phyloP scores from a whole-genome alignment of 2,797 vertebrate genomes.

The Sorex maritimensis region DNA sequence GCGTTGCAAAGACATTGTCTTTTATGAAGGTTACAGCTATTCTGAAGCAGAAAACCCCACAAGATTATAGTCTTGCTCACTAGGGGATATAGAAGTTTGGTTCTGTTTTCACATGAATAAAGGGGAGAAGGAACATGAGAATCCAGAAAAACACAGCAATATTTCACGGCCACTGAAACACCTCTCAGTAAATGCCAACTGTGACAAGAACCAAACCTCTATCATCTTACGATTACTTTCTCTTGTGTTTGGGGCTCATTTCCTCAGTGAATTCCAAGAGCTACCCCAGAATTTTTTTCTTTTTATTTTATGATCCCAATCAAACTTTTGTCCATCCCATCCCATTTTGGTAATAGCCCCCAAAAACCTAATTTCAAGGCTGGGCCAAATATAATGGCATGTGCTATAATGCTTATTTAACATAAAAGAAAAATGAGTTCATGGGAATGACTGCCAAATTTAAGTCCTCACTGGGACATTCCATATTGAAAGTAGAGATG shows the following conservation, averaged over 20 bases:
- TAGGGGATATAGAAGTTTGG: background rate
- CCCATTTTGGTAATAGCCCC: background rate
- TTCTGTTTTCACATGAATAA: background rate
- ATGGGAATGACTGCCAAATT: background rate
- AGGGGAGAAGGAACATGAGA: background rate
- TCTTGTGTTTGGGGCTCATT: background rate
- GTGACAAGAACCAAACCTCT: background rate
- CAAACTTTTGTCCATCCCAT: background rate
- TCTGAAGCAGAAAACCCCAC: background rate
- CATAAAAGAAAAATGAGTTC: background rate
- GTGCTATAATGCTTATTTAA: background rate
- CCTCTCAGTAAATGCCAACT: background rate
- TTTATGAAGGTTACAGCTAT: background rate
- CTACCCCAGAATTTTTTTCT: background rate
- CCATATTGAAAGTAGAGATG: background rate
- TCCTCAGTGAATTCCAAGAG: background rate
- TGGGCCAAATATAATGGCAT: background rate
- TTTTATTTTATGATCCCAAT: background rate
- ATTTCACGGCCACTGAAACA: background rate
- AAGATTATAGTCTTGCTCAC: background rate
- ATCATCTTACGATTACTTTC: background rate
- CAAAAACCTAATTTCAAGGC: background rate
- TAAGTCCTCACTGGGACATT: conserved; percentile 27
- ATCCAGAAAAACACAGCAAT: background rate
- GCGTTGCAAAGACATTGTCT: background rate